Base-by-base conservation (phyloP, 2,113 vertebrate genomes). In the Saguinus imperator region DNA sequence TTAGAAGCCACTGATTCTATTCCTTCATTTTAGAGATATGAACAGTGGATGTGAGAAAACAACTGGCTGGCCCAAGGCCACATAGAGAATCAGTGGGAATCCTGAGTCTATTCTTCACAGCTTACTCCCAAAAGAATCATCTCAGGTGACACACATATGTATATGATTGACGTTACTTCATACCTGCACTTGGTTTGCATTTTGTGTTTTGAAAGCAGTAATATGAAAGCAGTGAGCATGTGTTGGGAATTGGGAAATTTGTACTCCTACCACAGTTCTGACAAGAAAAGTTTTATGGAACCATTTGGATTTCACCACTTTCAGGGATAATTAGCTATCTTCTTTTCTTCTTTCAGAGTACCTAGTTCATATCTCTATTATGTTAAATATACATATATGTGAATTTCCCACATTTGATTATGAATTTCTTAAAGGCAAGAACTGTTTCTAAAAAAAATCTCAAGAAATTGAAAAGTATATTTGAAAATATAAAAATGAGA, bases 201-300 rank as follows among this genome's bases (percentile, higher is more conserved):
- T 37, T 73, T 88, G 37, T 48, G 20, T 72, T 91, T 93, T 66
- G 23, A 93, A 96, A 96, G n/a, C 58, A 87, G 11, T 37, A 29
- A 3, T 72, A 18, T 84, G n/a, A 58, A 90, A 45, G 35, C 27
- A n/a, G 0, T 25, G 35, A 7, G 35, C 57, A 66, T 43, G 10
- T 89, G 43, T 0, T 27, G 18, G 35, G 23, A 57, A 77, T 55
- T 17, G 86, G 40, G 85, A 25, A 52, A 68, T 77, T n/a, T 88
- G 29, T 61, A 3, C 20, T 75, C 10, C 86, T n/a, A 52, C 76
- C 14, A 58, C 1, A 32, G 35, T 61, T 23, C 37, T 5, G 29
- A 80, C 6, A 37, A 7, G 55, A 88, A 27, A 3, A 68, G n/a
- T 91, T 87, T 66, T 68, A 66, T 73, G 72, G 85, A 91, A 18